A percentile compares a stretch with the other conserved stretches of the same genome.
Conservation (phyloP, 2,113 vertebrate species). For the Pardalotus punctatus region DNA sequence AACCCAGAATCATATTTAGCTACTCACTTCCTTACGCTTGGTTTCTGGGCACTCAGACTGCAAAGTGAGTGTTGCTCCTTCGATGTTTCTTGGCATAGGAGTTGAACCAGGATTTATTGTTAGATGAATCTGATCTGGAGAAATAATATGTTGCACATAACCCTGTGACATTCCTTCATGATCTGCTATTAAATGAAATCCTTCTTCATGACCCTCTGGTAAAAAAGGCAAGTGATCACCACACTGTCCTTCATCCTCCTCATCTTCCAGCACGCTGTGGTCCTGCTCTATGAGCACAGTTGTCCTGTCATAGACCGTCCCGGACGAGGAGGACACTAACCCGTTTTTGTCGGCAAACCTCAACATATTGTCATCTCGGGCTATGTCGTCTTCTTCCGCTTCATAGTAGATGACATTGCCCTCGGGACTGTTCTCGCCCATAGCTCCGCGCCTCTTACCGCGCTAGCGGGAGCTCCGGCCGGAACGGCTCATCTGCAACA, state of each 20-base stretch:
- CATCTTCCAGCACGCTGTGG: constrained; percentile 83
- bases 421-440: constrained; percentile 93
- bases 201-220: constrained; percentile 86
- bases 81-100: constrained; percentile 97
- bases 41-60: constrained; percentile 98
- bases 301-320: constrained; percentile 92
- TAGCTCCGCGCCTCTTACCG: constrained; percentile 78
- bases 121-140: constrained; percentile 95
- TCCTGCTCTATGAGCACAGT: constrained; percentile 98
- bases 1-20: background rate
- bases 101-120: constrained; percentile 98
- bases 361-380: constrained; percentile 79
- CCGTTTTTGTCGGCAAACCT: constrained; percentile 81
- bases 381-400: constrained; percentile 78
- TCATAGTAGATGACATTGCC: constrained; percentile 83
- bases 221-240: constrained; percentile 86
- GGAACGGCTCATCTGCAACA: constrained; percentile 58
- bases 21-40: constrained; percentile 91
- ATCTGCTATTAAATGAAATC: constrained; percentile 87
- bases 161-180: constrained; percentile 96
- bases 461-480: constrained; percentile 11
- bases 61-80: constrained; percentile 94
- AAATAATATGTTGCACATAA: constrained; percentile 98
- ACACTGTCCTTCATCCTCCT: constrained; percentile 86
- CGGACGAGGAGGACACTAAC: constrained; percentile 82